These are phyloP conservation scores for Trichomycterus rosablanca DNA, from an alignment of 2,113 vertebrate species.

Conservation along the genomic window DNA sequence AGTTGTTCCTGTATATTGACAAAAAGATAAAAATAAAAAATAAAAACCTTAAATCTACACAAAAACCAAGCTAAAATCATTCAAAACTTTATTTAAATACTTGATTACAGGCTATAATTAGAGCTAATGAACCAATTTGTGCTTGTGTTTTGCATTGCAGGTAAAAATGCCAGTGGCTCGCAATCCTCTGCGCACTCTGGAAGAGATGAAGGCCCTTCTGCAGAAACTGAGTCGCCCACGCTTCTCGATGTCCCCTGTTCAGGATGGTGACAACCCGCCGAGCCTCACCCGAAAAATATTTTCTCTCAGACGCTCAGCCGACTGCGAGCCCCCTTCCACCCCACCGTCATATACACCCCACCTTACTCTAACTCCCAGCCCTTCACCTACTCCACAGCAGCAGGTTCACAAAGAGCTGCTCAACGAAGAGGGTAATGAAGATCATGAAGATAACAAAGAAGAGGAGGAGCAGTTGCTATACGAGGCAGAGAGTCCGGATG, in stretches of 20 bases:
- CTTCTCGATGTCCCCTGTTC: constrained; percentile 56
- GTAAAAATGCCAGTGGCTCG: constrained; percentile 61
- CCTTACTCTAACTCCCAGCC: fast-evolving
- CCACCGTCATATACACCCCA: constrained; percentile 2
- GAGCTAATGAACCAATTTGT: not conserved
- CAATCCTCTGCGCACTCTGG: constrained; percentile 74
- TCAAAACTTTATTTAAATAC: too few relatives aligned
- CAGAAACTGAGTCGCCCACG: constrained; percentile 76
- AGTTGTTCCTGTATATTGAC: too few relatives aligned
- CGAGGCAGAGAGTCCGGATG: constrained; percentile 75
- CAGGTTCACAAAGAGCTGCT: not conserved
- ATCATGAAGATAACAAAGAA: constrained; percentile 8
- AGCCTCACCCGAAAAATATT: constrained; percentile 69
- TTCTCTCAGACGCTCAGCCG: constrained; percentile 58
- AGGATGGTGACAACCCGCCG: constrained; percentile 54
- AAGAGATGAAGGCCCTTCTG: constrained; percentile 83
- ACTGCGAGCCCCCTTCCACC: constrained; percentile 41
- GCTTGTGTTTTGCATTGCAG: constrained; percentile 48
- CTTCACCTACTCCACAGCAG: not conserved
- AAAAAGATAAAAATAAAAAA: too few relatives aligned
- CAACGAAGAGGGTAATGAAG: not conserved
- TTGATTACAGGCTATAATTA: too few relatives aligned
- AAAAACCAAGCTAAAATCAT: too few relatives aligned
- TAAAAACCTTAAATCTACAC: too few relatives aligned
- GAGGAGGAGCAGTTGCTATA: constrained; percentile 56